Percentiles rank a stretch among this genome's conserved stretches.
These are phyloP conservation scores for Trachymyrmex septentrionalis DNA, from an alignment of 1,140 invertebrate species.

Conservation along the genomic window DNA sequence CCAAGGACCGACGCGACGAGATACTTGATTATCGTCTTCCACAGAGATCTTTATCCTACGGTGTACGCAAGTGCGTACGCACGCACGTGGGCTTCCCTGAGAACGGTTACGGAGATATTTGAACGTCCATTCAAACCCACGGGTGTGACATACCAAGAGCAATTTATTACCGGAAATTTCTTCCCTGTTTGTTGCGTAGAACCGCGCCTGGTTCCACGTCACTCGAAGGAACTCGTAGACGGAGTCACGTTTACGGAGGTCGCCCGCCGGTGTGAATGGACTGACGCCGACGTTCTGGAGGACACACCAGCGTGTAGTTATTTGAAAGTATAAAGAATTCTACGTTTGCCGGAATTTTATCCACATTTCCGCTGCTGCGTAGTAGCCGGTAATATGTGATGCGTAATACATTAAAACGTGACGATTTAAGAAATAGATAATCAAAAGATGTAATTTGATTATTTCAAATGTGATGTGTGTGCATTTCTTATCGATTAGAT, in stretches of 20 bases:
- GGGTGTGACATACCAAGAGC: slow-evolving; percentile 64
- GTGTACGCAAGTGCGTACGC: neutral
- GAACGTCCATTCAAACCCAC: slow-evolving; percentile 73
- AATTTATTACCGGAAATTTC: slow-evolving; percentile 78
- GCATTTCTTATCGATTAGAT: neutral
- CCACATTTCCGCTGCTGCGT: neutral
- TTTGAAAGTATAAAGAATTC: slow-evolving; percentile 32
- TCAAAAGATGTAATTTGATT: neutral
- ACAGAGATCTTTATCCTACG: neutral
- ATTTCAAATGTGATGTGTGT: neutral
- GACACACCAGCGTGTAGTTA: slow-evolving; percentile 3
- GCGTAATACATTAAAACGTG: slow-evolving; percentile 10
- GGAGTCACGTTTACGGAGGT: slow-evolving; percentile 55
- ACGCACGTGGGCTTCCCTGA: slow-evolving; percentile 61
- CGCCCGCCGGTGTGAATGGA: slow-evolving; percentile 36
- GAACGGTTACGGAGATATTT: slow-evolving; percentile 71
- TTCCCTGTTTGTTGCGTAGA: slow-evolving; percentile 58
- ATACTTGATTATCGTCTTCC: neutral
- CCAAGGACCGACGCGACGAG: neutral
- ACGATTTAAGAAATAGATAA: neutral
- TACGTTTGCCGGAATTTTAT: slow-evolving; percentile 18
- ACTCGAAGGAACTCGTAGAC: slow-evolving; percentile 49
- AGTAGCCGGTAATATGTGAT: neutral
- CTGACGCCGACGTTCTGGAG: slow-evolving; percentile 32
- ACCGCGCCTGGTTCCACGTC: slow-evolving; percentile 50